Evolutionary conservation across 2,797 vertebrate genomes (phyloP), one percentile per base, ranked within the genome.

Genomic region (Syngnathus acus): DNA sequence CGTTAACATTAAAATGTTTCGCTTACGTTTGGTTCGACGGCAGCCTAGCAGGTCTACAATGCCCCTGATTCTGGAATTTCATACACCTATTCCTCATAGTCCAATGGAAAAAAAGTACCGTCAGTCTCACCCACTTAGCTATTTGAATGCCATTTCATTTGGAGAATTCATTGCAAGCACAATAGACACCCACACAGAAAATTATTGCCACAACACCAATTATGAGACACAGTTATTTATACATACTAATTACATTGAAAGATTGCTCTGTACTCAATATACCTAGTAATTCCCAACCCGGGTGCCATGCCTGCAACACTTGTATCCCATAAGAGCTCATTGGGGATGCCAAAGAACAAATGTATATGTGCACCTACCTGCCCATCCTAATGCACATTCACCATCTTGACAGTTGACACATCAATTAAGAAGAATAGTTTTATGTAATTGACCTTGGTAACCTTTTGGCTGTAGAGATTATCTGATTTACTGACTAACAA

Each of bases 401-500:
- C 17, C 47, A 19, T 17, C 47, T 11, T 43, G 4, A 43, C 42
- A 10, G 10, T 11, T 43, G 42, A 43, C 42, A 43, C 42, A 9
- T 43, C 13, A 21, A 23, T 11, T 16, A 16, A 19, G 17, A 19
- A 39, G 2, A 19, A 39, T 19, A 19, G 19, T 59, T 39, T 32
- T 59, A 59, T 39, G 9, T 4, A 1, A 3, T 59, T 13, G 32
- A 37, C 55, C 26, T 58, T 16, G 32, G 26, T 58, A 6, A 59
- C 19, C 14, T 10, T 39, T 19, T 39, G 9, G 3, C 17, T 10
- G 37, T 8, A 37, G 9, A 9, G 17, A 39, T 59, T 4, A 19
- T 38, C n/a, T 39, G 37, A 59, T 4, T 45, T 7, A 62, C 40
- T 62, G 60, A 62, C 21, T 43, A 73, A 72, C 62, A 70, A 62